A percentile compares a stretch with the other conserved stretches of the same genome.
Evolutionary conservation across 2,797 vertebrate species (phyloP).

Genomic region (Gallinago stenura): DNA sequence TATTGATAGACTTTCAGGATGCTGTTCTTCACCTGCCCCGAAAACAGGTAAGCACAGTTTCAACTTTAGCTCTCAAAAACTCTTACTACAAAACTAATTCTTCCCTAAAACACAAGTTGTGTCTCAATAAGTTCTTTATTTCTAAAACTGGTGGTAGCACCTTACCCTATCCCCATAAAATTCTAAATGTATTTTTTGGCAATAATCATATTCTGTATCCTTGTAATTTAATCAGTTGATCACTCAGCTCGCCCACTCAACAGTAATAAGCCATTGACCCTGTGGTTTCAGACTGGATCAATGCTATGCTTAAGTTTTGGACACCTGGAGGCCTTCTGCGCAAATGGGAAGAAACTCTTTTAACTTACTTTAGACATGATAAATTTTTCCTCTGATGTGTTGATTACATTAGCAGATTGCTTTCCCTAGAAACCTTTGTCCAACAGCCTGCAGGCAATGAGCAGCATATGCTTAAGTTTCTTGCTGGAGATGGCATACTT

Average conservation of each 20-base stretch:
- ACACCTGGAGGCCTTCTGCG: constrained; percentile 71
- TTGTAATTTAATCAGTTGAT: constrained; percentile 59
- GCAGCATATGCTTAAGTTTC: constrained; percentile 35
- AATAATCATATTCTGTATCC: constrained; percentile 50
- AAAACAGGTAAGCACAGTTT: background rate
- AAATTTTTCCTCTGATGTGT: constrained; percentile 53
- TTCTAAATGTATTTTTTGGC: background rate
- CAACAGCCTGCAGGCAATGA: constrained; percentile 50
- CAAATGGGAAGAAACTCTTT: constrained; percentile 69
- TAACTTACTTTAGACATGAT: constrained; percentile 65
- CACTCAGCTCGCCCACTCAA: constrained; percentile 6
- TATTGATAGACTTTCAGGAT: background rate
- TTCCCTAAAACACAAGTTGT: background rate
- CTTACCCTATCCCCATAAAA: background rate
- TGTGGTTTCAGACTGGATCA: constrained; percentile 67
- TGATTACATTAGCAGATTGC: constrained; percentile 77
- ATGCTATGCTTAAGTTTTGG: constrained; percentile 66
- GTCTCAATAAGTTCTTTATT: background rate
- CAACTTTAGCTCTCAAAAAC: background rate
- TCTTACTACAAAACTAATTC: background rate
- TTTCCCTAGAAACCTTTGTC: constrained; percentile 71
- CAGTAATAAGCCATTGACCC: constrained; percentile 75
- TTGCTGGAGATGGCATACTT: constrained; percentile 56
- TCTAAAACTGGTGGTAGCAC: background rate
- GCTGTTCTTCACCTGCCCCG: background rate